These are phyloP conservation scores for Coreoperca whiteheadi DNA, from an alignment of 2,113 vertebrate genomes.

Conservation along the genomic window DNA sequence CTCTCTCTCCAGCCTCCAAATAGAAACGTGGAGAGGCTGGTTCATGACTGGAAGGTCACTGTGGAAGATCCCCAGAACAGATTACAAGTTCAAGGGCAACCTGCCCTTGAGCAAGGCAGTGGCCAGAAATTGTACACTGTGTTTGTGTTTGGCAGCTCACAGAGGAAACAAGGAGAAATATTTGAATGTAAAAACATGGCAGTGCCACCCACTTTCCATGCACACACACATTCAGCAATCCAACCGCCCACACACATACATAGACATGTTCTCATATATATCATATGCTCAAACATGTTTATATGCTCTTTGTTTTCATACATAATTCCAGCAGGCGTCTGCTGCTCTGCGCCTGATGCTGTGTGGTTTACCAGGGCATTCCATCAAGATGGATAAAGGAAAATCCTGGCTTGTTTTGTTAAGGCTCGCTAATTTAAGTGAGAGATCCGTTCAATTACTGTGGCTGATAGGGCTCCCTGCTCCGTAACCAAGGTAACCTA, in stretches of 20 bases:
- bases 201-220: constrained; percentile 1
- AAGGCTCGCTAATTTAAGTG: too few relatives aligned
- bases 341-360: neutral
- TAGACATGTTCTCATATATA: neutral
- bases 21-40: constrained; percentile 49
- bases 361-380: neutral
- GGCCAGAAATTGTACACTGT: neutral
- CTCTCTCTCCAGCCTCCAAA: constrained; percentile 42
- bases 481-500: too few relatives aligned
- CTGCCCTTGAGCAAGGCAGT: constrained; percentile 41
- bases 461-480: too few relatives aligned
- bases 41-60: constrained; percentile 39
- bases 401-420: too few relatives aligned
- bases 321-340: neutral
- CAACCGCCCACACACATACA: neutral
- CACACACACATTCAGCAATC: neutral
- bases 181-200: neutral
- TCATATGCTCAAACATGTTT: neutral
- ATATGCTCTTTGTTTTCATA: neutral
- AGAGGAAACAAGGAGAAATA: neutral
- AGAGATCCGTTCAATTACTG: too few relatives aligned
- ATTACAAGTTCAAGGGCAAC: constrained; percentile 28
- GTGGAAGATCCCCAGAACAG: neutral
- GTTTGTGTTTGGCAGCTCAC: neutral
- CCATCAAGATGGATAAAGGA: too few relatives aligned